Evolutionary conservation across 2,113 vertebrate species (phyloP), one percentile per base, ranked within the genome.

Genomic region (Anser cygnoides): DNA sequence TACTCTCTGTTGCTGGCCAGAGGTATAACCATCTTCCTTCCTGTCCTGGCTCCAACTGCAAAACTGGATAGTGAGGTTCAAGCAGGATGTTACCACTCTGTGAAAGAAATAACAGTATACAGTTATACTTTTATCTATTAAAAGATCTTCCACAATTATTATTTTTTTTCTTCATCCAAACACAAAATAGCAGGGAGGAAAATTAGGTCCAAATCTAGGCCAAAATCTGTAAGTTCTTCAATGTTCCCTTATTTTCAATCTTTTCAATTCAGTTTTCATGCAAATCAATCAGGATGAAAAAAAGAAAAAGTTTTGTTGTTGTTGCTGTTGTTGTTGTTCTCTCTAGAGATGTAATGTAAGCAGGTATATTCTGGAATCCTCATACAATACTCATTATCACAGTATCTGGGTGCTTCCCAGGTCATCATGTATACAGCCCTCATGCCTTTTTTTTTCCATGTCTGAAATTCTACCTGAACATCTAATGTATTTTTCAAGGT

Each of bases 401-500:
- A 55, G 14, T 8, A 63, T 6, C 19, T 77, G 13, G 66, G n/a
- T 39, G 16, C 4, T 82, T 71, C 57, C 37, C 28, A 35, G 11
- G 5, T 37, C 10, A 29, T 49, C 19, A 44, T 9, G 50, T 10
- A 7, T 50, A 39, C 1, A 4, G 5, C 5, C 71, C 10, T 78
- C 46, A 31, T 9, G 77, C 35, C 66, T 84, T 93, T 55, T 93
- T 26, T 63, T 92, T 65, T 10, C 9, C 3, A 25, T 73, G 9
- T 81, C 86, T 50, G n/a, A 90, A 95, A 91, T 95, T 93, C 59
- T 89, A 91, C 63, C 33, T 94, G 58, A 94, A 84, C 35, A 96
- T 70, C 55, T 73, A 96, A 92, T 77, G 19, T 76, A 57, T 94
- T 96, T 97, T 96, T 83, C 75, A 91, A 80, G 82, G 62, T 79